These are phyloP conservation scores for Gymnosoma rotundatum DNA, from an alignment of 2,888 invertebrate species.

Conservation along the genomic window DNA sequence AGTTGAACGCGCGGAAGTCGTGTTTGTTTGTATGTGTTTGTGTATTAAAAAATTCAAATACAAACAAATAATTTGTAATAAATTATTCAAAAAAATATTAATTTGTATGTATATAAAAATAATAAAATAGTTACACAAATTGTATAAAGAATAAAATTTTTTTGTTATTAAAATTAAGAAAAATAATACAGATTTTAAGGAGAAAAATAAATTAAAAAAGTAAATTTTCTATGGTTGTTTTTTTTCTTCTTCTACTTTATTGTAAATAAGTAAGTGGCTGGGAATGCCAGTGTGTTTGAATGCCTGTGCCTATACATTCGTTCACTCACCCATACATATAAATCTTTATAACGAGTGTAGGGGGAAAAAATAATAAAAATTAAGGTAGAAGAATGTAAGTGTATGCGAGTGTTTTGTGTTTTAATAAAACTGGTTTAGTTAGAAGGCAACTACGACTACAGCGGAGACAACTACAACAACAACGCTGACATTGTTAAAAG, in stretches of 20 bases:
- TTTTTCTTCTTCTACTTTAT: conserved; percentile 36
- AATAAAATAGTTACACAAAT: conserved; percentile 1
- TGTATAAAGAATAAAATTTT: not conserved
- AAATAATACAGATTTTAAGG: conserved; percentile 32
- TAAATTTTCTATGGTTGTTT: conserved; percentile 30
- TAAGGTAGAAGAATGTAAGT: conserved; percentile 49
- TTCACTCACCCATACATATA: not conserved
- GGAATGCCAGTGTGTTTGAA: conserved; percentile 54
- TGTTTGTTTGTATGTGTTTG: conserved; percentile 56
- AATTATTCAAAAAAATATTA: conserved; percentile 15
- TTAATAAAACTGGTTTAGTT: conserved; percentile 71
- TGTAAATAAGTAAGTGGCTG: conserved; percentile 47
- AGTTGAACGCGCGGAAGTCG: conserved; percentile 64
- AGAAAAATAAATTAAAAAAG: conserved; percentile 52
- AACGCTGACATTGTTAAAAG: conserved; percentile 46
- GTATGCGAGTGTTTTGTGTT: conserved; percentile 51
- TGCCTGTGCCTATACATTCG: conserved; percentile 39
- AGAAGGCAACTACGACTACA: conserved; percentile 58
- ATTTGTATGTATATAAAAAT: not conserved
- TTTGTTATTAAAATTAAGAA: conserved; percentile 8
- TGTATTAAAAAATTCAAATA: conserved; percentile 54
- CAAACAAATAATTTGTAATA: conserved; percentile 35
- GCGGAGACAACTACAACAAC: conserved; percentile 30
- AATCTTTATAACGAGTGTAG: conserved; percentile 33
- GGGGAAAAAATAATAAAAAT: conserved; percentile 40